Conservation (phyloP, 1,140 invertebrate species). For the Drosophila simulans region DNA sequence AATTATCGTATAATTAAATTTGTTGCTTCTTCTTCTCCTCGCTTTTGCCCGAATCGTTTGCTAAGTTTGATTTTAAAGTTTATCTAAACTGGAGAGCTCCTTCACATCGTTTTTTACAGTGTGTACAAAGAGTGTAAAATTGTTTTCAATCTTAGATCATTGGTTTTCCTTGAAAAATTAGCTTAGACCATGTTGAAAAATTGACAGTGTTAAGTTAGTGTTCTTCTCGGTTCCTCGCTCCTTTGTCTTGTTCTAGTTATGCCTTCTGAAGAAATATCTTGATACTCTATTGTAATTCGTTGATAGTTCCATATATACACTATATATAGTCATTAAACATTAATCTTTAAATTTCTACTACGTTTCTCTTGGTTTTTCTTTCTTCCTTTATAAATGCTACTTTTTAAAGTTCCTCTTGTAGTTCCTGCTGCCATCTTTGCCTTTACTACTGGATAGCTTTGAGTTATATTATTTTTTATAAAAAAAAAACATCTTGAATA, state of each 20-base stretch:
- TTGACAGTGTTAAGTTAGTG: conserved; percentile 73
- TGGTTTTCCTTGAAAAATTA: conserved; percentile 40
- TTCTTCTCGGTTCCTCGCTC: conserved; percentile 8
- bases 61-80: conserved; percentile 78
- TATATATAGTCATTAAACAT: conserved; percentile 47
- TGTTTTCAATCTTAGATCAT: conserved; percentile 26
- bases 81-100: conserved; percentile 69
- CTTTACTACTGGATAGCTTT: conserved; percentile 5
- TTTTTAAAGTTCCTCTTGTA: conserved; percentile 59
- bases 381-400: conserved; percentile 71
- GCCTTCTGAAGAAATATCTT: conserved; percentile 40
- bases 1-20: conserved; percentile 77
- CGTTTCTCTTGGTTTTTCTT: conserved; percentile 3
- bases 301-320: conserved; percentile 74
- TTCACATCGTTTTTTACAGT: conserved; percentile 35
- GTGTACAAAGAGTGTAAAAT: conserved; percentile 78
- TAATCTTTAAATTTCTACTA: conserved; percentile 56
- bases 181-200: conserved; percentile 68
- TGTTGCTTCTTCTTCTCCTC: conserved; percentile 40
- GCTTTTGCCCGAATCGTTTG: conserved; percentile 32
- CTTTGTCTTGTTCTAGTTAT: conserved; percentile 21
- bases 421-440: conserved; percentile 23
- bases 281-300: conserved; percentile 74
- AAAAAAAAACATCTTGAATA: conserved; percentile 36
- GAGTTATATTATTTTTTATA: conserved; percentile 4